Evolutionary conservation across 2,113 vertebrate genomes (phyloP), one percentile per base, ranked within the genome.

Genomic region (Anhinga anhinga): DNA sequence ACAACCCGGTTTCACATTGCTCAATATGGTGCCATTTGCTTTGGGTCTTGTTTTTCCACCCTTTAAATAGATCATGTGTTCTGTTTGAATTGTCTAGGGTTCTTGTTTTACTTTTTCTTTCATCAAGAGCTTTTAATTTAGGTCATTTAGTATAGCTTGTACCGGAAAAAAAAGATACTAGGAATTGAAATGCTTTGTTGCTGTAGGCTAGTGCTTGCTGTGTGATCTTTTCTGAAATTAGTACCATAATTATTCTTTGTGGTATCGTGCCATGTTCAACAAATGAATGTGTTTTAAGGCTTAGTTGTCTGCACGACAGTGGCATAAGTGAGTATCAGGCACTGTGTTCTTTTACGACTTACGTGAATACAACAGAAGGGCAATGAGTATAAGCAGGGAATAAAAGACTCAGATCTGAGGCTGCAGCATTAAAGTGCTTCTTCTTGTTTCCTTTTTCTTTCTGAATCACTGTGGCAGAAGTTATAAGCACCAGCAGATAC

Each of bases 151-250:
- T 36, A 56, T 34, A 53, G 65, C 45, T 69, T 61, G 32, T 65
- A 55, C 42, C 10, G 4, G 32, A 72, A 82, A 61, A 92, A 84
- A 67, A 40, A 69, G 21, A 55, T 55, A 29, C 13, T 65, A 34
- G 30, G 17, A 82, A 82, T 65, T 63, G 23, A 67, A 95, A 82
- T 50, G 59, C 56, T 70, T 69, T 84, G 40, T 82, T 86, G 65
- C 49, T 93, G 71, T 78, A 74, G 90, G 80, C n/a, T 61, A 82
- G 23, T 58, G 38, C 55, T 85, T 85, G 11, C 74, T 55, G 44
- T 73, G 49, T 82, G 76, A 91, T 91, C 70, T 93, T 93, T 85
- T 65, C 76, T 91, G 83, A 91, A 93, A 95, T 91, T 82, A 79
- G 53, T 49, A 53, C 34, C 34, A 30, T 78, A 88, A 82, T 69